These are phyloP conservation scores for Bombus difficillimus DNA, from an alignment of 1,140 invertebrate species.

Conservation along the genomic window DNA sequence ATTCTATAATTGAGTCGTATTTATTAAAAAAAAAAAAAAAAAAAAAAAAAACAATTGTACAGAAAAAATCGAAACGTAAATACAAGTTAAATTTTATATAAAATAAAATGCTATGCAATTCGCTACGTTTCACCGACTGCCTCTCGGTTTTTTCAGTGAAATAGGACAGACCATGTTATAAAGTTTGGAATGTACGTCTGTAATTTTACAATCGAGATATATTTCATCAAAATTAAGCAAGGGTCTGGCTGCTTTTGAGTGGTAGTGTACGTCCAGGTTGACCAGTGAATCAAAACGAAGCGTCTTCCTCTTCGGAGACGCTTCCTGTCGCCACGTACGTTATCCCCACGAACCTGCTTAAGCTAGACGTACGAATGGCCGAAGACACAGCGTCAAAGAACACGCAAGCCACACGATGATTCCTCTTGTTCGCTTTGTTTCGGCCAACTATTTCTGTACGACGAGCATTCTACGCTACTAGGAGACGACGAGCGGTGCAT, in stretches of 20 bases:
- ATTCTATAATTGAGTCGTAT: too few species aligned
- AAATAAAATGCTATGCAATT: too few species aligned
- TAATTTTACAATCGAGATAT: background rate
- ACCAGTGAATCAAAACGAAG: background rate
- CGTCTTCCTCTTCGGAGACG: background rate
- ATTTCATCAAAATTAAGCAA: background rate
- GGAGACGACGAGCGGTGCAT: background rate
- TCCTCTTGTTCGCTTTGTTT: slow-evolving; percentile 27
- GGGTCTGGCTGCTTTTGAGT: background rate
- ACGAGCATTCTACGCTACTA: background rate
- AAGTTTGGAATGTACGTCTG: background rate
- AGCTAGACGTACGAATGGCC: background rate
- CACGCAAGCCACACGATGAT: slow-evolving; percentile 1
- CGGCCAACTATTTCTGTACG: slow-evolving; percentile 61
- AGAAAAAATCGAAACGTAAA: too few species aligned
- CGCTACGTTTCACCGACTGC: too few species aligned
- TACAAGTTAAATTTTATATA: too few species aligned
- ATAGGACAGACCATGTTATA: too few species aligned
- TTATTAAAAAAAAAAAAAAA: too few species aligned
- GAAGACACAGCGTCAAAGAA: slow-evolving; percentile 5
- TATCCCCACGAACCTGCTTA: background rate
- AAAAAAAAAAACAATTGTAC: accelerated
- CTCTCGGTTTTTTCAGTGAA: too few species aligned
- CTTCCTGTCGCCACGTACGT: background rate
- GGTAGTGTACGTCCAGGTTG: background rate